phyloP scores from a whole-genome alignment of 1,140 invertebrate genomes.

The Drosophila serrata region DNA sequence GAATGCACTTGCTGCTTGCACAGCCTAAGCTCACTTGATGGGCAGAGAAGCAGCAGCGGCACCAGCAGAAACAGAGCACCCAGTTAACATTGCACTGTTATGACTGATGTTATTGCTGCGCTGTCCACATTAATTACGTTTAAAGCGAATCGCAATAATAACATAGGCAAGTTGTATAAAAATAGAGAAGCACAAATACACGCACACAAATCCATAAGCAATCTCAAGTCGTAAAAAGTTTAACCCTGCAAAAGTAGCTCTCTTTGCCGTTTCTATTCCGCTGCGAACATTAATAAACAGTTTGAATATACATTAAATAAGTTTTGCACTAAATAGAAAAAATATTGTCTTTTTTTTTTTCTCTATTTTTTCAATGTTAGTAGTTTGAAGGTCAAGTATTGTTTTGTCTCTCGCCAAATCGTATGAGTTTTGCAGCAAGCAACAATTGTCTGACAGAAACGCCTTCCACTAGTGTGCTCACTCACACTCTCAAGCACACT shows the following conservation, averaged over 20 bases:
- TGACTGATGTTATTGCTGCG: constrained; percentile 1
- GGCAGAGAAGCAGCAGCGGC: constrained; percentile 2
- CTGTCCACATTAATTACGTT: constrained; percentile 30
- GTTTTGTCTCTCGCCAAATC: constrained; percentile 2
- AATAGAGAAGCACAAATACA: constrained; percentile 29
- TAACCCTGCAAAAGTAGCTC: background rate
- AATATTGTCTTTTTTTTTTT: too few species aligned
- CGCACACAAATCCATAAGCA: background rate
- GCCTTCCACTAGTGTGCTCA: background rate
- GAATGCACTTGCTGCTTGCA: constrained; percentile 30
- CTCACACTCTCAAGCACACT: constrained; percentile 25
- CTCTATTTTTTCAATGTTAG: too few species aligned
- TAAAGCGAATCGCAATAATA: constrained; percentile 43
- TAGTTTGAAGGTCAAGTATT: too few species aligned
- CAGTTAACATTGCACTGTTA: constrained; percentile 6
- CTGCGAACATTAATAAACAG: too few species aligned
- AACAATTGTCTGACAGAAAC: constrained; percentile 27
- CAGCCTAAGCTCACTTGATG: constrained; percentile 10
- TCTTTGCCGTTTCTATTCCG: too few species aligned
- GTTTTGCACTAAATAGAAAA: too few species aligned
- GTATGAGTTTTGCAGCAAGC: constrained; percentile 45
- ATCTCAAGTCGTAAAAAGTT: constrained; percentile 24
- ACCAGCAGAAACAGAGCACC: background rate
- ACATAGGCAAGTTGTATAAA: constrained; percentile 43
- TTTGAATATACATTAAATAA: too few species aligned